Conservation (phyloP, 1,140 invertebrate genomes). For the Phymastichus coffea region DNA sequence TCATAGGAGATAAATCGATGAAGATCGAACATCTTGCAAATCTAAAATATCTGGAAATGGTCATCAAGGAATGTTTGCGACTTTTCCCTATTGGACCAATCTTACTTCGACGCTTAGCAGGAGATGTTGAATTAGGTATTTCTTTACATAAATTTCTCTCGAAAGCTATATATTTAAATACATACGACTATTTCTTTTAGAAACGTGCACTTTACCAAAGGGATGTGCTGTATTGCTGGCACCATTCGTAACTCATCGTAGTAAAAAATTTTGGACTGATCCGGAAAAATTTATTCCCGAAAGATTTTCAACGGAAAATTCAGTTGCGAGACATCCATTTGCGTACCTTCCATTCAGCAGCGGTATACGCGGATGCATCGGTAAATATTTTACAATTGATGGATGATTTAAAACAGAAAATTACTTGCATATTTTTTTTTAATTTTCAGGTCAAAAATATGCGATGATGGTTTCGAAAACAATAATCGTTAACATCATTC, state of each 20-base stretch:
- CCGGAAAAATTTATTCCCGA: conserved; percentile 72
- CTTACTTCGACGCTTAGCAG: conserved; percentile 1
- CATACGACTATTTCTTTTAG: too few relatives aligned
- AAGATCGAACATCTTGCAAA: conserved; percentile 7
- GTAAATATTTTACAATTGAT: conserved; percentile 39
- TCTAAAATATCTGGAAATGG: conserved; percentile 28
- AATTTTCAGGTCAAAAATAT: conserved; percentile 52
- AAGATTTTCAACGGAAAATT: conserved; percentile 60
- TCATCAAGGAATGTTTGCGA: conserved; percentile 32
- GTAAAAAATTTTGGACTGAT: conserved; percentile 61
- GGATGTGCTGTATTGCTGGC: conserved; percentile 28
- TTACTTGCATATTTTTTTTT: conserved; percentile 4
- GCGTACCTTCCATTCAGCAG: conserved; percentile 62
- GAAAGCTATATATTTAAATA: too few relatives aligned
- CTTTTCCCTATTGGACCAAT: conserved; percentile 25
- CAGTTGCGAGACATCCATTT: conserved; percentile 44
- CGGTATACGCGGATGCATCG: conserved; percentile 62
- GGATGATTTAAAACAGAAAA: not conserved
- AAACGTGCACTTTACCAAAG: conserved; percentile 30
- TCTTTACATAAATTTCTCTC: too few relatives aligned
- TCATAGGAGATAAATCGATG: not conserved
- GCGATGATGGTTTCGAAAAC: conserved; percentile 55
- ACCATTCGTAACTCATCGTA: conserved; percentile 54
- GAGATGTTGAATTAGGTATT: conserved; percentile 19
- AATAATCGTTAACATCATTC: conserved; percentile 45